A percentile compares a stretch with the other conserved stretches of the same genome.
Evolutionary conservation across 2,888 invertebrate species (phyloP).

Genomic region (Norana najaformis): DNA sequence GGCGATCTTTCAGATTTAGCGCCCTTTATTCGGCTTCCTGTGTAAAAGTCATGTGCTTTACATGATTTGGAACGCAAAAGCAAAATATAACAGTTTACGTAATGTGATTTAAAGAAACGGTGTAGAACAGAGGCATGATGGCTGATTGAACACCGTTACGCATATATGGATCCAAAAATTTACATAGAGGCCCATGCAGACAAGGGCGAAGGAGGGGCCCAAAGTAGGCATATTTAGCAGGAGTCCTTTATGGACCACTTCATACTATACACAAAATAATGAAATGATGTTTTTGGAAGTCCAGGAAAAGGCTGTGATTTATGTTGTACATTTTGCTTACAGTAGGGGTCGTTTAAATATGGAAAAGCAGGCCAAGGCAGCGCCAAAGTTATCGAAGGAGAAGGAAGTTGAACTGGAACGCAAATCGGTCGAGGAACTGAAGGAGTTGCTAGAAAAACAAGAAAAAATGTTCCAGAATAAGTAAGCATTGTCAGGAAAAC

Average conservation of each 20-base stretch:
- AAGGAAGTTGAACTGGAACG: slow-evolving; percentile 5
- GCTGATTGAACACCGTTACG: too few species aligned
- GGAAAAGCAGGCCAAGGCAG: background rate
- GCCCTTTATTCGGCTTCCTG: too few species aligned
- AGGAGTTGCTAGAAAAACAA: slow-evolving; percentile 8
- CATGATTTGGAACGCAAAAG: too few species aligned
- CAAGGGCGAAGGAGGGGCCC: background rate
- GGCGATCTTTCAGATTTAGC: too few species aligned
- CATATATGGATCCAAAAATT: too few species aligned
- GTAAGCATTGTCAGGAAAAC: background rate
- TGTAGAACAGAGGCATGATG: too few species aligned
- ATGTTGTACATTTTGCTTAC: background rate
- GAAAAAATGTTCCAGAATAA: slow-evolving; percentile 9
- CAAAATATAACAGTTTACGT: too few species aligned
- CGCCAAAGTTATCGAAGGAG: background rate
- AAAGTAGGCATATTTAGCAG: background rate
- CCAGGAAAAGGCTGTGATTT: background rate
- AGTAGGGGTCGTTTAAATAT: background rate
- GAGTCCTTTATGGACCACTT: background rate
- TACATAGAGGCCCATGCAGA: too few species aligned
- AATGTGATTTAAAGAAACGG: too few species aligned
- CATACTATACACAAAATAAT: background rate
- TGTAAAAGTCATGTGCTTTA: too few species aligned
- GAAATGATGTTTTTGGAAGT: background rate
- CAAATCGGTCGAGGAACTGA: background rate